Conservation (phyloP, 2,888 invertebrate genomes). For the Drosophila trichaetosa region DNA sequence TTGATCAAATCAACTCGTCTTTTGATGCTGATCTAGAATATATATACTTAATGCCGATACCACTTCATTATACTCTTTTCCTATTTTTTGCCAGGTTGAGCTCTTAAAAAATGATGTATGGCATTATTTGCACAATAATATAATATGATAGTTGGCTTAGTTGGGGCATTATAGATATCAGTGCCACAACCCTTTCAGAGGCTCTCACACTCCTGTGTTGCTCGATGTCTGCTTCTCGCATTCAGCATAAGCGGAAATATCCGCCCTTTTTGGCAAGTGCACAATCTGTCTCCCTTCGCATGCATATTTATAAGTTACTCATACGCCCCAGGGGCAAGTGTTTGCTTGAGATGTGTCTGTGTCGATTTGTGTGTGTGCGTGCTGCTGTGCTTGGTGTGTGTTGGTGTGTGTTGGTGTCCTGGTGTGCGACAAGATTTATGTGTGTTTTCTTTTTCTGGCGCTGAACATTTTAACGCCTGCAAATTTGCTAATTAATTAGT, state of each 20-base stretch:
- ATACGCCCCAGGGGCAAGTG: slow-evolving; percentile 56
- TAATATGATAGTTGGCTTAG: neutral
- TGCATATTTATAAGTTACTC: slow-evolving; percentile 50
- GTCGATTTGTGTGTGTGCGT: neutral
- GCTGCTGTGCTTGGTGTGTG: slow-evolving; percentile 10
- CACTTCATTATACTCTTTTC: neutral
- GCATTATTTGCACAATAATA: neutral
- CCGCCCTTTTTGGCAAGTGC: slow-evolving; percentile 64
- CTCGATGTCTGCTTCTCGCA: slow-evolving; percentile 2
- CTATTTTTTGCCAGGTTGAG: neutral
- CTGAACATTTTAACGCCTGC: slow-evolving; percentile 74
- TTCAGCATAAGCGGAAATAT: slow-evolving; percentile 37
- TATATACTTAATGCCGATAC: neutral
- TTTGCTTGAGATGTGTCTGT: slow-evolving; percentile 12
- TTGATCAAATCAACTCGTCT: neutral
- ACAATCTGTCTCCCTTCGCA: slow-evolving; percentile 45
- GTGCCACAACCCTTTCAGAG: neutral
- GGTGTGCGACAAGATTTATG: slow-evolving; percentile 76
- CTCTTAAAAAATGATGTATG: neutral
- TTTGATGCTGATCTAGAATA: neutral
- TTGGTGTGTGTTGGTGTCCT: slow-evolving; percentile 44
- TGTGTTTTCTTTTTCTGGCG: slow-evolving; percentile 68
- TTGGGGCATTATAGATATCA: neutral
- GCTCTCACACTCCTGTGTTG: neutral
- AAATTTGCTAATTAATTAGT: slow-evolving; percentile 78